Conservation (phyloP, 2,113 vertebrate genomes). For the Neomonachus schauinslandi region DNA sequence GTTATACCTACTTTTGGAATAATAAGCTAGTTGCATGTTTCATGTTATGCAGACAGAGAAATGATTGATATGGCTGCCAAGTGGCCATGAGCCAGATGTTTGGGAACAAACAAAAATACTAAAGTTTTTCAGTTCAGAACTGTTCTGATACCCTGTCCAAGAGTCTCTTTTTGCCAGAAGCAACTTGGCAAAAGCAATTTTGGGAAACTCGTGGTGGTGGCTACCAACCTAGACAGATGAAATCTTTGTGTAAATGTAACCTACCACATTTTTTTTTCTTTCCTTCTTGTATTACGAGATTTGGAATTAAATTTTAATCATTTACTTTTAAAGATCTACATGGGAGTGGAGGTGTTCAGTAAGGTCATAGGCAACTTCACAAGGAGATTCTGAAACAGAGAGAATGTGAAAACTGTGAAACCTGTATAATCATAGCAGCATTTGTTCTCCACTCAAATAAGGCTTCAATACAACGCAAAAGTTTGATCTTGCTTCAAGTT, state of each 20-base stretch:
- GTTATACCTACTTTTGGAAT: neutral
- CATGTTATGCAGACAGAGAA: neutral
- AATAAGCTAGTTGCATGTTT: slow-evolving; percentile 1
- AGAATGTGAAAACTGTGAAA: neutral
- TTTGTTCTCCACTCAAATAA: neutral
- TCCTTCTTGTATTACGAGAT: neutral
- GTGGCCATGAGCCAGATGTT: slow-evolving; percentile 27
- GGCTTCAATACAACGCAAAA: slow-evolving; percentile 7
- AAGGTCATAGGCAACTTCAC: neutral
- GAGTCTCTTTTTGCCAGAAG: neutral
- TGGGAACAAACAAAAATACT: slow-evolving; percentile 43
- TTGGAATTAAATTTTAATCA: slow-evolving; percentile 47
- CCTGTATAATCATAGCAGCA: neutral
- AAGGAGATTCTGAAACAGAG: neutral
- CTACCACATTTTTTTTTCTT: neutral
- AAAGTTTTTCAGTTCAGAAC: neutral
- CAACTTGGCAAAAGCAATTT: neutral
- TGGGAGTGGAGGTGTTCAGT: neutral
- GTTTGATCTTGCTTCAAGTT: slow-evolving; percentile 28
- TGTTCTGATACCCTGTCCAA: neutral
- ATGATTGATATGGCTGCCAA: slow-evolving; percentile 23
- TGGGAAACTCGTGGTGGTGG: neutral
- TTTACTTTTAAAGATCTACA: neutral
- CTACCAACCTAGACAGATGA: neutral
- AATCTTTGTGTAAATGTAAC: neutral